Conservation (phyloP, 2,797 vertebrate genomes). For the Coregonus ussuriensis region DNA sequence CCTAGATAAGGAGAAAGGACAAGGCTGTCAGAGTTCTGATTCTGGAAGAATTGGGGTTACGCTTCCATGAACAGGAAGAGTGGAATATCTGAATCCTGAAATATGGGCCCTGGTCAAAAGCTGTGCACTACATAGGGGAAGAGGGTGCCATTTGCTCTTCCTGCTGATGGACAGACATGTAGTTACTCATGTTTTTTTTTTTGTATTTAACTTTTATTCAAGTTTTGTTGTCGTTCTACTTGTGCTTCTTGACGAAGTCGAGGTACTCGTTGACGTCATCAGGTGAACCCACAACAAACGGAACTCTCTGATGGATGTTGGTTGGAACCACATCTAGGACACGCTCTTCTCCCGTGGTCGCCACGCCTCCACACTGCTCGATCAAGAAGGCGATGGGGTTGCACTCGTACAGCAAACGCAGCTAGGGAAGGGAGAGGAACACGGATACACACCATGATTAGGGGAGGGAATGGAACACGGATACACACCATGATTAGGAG, state of each 20-base stretch:
- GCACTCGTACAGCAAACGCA: conserved; percentile 94
- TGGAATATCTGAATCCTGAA: too few relatives aligned
- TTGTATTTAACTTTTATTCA: neutral
- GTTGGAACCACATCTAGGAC: conserved; percentile 90
- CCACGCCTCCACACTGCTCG: conserved; percentile 91
- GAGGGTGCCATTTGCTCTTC: too few relatives aligned
- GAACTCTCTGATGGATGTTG: conserved; percentile 87
- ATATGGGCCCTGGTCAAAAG: too few relatives aligned
- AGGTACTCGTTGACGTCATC: conserved; percentile 94
- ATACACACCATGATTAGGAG: neutral
- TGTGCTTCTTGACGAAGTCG: conserved; percentile 84
- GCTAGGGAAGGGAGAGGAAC: conserved; percentile 65
- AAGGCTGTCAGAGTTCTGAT: too few relatives aligned
- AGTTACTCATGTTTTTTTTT: neutral
- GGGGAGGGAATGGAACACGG: too few relatives aligned
- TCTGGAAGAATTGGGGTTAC: too few relatives aligned
- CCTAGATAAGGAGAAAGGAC: too few relatives aligned
- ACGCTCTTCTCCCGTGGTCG: conserved; percentile 87
- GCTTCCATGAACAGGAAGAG: too few relatives aligned
- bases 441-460: neutral
- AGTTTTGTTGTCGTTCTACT: conserved; percentile 59
- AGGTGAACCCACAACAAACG: conserved; percentile 89
- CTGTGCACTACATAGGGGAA: too few relatives aligned
- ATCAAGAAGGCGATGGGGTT: conserved; percentile 96
- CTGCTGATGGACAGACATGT: too few relatives aligned